Conservation (phyloP, 2,113 vertebrate genomes). For the Catagonus wagneri region DNA sequence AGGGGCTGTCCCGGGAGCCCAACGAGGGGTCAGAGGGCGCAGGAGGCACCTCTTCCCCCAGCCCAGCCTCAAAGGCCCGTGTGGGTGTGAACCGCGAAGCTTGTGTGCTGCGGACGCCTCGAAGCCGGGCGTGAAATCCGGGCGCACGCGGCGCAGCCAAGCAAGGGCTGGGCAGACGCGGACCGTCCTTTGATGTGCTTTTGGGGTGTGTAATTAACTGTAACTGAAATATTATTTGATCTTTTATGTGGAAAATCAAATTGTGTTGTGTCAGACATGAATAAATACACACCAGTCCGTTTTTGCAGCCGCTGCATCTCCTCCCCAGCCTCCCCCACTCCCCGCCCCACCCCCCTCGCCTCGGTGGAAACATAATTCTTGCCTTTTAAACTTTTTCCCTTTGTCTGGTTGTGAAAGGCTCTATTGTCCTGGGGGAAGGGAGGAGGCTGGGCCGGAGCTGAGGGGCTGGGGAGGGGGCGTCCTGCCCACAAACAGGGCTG, state of each 20-base stretch:
- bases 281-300: conserved; percentile 34
- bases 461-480: neutral
- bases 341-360: neutral
- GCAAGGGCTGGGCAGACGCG: neutral
- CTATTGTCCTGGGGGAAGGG: conserved; percentile 66
- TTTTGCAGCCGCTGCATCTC: neutral
- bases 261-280: conserved; percentile 75
- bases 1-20: neutral
- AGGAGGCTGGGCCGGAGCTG: neutral
- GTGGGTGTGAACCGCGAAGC: neutral
- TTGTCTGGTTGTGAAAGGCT: conserved; percentile 56
- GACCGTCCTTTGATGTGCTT: conserved; percentile 72
- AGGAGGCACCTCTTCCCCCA: neutral
- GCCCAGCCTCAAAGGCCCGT: conserved; percentile 10
- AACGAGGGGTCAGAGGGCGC: neutral
- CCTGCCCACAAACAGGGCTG: neutral
- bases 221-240: conserved; percentile 83
- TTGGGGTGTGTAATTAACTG: conserved; percentile 83
- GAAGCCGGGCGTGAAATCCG: conserved; percentile 66
- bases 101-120: neutral
- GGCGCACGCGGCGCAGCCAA: neutral
- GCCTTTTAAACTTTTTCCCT: conserved; percentile 74
- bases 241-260: conserved; percentile 81
- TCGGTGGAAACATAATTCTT: conserved; percentile 73
- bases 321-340: neutral